Percentiles rank a stretch among this genome's conserved stretches.
phyloP scores from a whole-genome alignment of 2,113 vertebrate species.

The Hyla sarda region DNA sequence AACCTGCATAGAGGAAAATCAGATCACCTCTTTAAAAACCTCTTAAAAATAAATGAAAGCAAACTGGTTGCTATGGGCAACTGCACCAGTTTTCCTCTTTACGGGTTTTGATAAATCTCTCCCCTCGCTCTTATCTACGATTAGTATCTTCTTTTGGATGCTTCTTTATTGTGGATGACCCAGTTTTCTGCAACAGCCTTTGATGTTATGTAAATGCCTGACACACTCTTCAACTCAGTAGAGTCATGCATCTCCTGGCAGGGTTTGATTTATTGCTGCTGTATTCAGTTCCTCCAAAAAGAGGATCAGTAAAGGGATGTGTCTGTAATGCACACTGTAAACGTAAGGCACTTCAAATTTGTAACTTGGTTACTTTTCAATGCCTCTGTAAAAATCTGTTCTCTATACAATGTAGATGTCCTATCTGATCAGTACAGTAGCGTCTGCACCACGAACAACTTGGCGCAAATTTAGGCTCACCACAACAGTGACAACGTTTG shows the following conservation, averaged over 20 bases:
- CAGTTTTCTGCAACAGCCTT: slow-evolving; percentile 23
- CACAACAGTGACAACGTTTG: no score
- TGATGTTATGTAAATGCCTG: slow-evolving; percentile 26
- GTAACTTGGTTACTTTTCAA: background rate
- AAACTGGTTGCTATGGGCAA: no score
- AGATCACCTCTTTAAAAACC: no score
- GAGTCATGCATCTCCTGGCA: slow-evolving; percentile 18
- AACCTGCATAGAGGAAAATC: no score
- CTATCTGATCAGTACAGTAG: background rate
- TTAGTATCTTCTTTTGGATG: background rate
- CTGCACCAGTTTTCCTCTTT: no score
- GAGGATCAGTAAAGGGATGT: background rate
- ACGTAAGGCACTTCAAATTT: background rate
- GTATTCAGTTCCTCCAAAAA: background rate
- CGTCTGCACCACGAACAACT: no score
- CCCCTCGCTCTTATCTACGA: background rate
- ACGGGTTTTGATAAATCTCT: no score
- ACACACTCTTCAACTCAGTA: background rate
- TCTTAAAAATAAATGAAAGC: no score
- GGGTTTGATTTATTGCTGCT: slow-evolving; percentile 29
- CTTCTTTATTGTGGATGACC: slow-evolving; percentile 27
- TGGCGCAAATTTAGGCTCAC: no score
- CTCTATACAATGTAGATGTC: background rate
- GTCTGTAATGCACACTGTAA: background rate
- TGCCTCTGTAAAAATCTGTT: background rate